Evolutionary conservation across 2,113 vertebrate species (phyloP).

Genomic region (Grallaria varia): DNA sequence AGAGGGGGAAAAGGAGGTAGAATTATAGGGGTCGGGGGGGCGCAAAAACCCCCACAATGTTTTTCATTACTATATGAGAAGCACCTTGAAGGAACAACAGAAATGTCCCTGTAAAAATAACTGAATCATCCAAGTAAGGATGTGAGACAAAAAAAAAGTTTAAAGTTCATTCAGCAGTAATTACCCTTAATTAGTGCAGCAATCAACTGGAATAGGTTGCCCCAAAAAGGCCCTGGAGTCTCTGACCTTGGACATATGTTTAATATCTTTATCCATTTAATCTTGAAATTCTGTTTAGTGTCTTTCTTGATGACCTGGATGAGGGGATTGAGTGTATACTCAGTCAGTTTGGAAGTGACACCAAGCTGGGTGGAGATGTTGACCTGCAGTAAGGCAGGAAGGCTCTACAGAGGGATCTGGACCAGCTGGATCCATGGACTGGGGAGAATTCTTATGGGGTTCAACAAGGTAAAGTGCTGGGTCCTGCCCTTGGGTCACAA

Average conservation of each 20-base stretch:
- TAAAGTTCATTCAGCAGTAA: background rate
- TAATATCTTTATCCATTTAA: background rate
- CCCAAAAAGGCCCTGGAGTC: background rate
- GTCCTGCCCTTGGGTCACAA: background rate
- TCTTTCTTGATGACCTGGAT: background rate
- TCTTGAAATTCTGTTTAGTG: background rate
- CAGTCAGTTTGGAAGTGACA: background rate
- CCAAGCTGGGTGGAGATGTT: background rate
- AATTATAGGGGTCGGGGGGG: background rate
- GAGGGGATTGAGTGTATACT: background rate
- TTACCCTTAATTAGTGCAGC: background rate
- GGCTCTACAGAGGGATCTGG: background rate
- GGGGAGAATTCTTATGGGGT: background rate
- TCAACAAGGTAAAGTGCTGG: background rate
- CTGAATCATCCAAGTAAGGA: background rate
- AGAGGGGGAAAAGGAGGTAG: constrained; percentile 3
- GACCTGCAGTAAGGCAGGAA: background rate
- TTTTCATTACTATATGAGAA: background rate
- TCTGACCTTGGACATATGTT: background rate
- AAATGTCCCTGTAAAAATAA: background rate
- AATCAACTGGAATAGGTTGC: background rate
- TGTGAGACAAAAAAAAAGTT: background rate
- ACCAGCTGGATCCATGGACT: background rate
- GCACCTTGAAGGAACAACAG: background rate
- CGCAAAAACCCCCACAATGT: background rate